A percentile compares a stretch with the other conserved stretches of the same genome.
These are phyloP conservation scores for Pelvicachromis taeniatus DNA, from an alignment of 2,113 vertebrate genomes.

Conservation along the genomic window DNA sequence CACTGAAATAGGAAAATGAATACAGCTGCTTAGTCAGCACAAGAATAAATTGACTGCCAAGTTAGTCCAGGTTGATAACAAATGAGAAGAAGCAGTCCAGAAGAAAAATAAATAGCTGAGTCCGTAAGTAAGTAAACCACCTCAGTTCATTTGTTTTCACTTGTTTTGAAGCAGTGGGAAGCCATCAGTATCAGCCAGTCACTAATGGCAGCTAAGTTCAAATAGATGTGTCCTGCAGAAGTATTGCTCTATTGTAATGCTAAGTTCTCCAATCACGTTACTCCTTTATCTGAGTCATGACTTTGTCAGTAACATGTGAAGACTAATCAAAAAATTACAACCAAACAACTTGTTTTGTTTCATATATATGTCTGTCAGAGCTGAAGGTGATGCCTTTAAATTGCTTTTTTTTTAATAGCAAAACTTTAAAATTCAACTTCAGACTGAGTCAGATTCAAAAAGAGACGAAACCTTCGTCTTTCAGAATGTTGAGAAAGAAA, in stretches of 20 bases:
- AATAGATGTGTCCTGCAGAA: not conserved
- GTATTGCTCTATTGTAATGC: not conserved
- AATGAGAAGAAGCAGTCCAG: not conserved
- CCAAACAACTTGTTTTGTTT: too few species aligned
- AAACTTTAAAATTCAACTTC: not conserved
- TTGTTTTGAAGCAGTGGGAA: not conserved
- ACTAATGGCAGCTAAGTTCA: not conserved
- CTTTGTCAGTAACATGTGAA: not conserved
- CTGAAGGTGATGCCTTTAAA: not conserved
- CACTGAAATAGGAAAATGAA: not conserved
- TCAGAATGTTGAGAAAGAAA: not conserved
- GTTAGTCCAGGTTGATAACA: not conserved
- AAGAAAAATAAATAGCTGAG: not conserved
- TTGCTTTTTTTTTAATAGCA: too few species aligned
- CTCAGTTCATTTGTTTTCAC: not conserved
- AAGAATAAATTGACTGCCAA: not conserved
- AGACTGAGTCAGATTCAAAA: not conserved
- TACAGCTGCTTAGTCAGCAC: not conserved
- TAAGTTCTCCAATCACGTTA: not conserved
- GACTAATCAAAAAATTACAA: not conserved
- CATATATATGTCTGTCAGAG: not conserved
- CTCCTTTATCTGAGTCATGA: not conserved
- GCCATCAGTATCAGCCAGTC: not conserved
- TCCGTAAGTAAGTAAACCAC: not conserved
- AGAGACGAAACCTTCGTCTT: not conserved